Percentiles rank a stretch among this genome's conserved stretches.
phyloP scores from a whole-genome alignment of 2,113 vertebrate species.

The Gymnocephalus cernua region DNA sequence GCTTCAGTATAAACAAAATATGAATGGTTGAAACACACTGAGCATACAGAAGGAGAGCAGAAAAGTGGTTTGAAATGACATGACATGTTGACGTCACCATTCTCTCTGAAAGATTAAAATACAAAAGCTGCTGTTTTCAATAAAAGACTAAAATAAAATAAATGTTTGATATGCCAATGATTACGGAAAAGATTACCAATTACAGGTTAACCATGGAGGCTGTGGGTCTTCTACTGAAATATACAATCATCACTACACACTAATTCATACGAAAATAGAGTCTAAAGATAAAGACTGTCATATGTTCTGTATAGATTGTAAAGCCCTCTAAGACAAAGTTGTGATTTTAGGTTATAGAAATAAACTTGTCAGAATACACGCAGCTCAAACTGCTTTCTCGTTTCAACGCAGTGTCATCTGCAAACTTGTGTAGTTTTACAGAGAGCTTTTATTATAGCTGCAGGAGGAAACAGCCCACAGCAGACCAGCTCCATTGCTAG shows the following conservation, averaged over 20 bases:
- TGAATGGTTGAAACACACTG: not conserved
- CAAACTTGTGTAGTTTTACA: not conserved
- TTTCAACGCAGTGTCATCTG: conserved; percentile 14
- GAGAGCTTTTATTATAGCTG: not conserved
- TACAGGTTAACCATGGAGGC: not conserved
- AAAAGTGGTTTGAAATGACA: not conserved
- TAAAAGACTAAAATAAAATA: not conserved
- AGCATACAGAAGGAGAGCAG: too few relatives aligned
- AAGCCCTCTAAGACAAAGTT: not conserved
- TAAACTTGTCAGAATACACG: not conserved
- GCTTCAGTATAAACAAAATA: not conserved
- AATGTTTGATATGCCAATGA: not conserved
- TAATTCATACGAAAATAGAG: not conserved
- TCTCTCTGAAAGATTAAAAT: conserved; percentile 5
- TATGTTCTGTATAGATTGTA: not conserved
- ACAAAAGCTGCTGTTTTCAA: conserved; percentile 4
- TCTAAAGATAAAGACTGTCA: not conserved
- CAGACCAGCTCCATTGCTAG: not conserved
- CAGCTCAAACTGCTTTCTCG: not conserved
- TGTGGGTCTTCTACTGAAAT: not conserved
- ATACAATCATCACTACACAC: not conserved
- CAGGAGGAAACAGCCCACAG: not conserved
- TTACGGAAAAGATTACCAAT: not conserved
- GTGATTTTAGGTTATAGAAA: not conserved
- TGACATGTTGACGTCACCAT: not conserved